Evolutionary conservation across 2,888 invertebrate genomes (phyloP).

Genomic region (Crepidodera aurea): DNA sequence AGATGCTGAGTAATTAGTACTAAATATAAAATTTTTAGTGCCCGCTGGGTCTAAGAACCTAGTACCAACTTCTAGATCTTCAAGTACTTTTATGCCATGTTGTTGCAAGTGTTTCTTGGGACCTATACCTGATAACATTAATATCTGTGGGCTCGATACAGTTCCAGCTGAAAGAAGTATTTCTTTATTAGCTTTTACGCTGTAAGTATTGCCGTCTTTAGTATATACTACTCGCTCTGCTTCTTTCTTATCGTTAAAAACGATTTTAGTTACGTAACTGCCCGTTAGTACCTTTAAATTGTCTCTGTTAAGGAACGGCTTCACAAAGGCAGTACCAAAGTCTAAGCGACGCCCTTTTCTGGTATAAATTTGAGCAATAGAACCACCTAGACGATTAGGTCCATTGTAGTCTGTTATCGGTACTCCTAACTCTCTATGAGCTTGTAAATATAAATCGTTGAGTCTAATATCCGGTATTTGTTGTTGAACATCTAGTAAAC

Average conservation of each 20-base stretch:
- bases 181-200: constrained; percentile 71
- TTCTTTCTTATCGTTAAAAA: too few relatives aligned
- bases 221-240: constrained; percentile 39
- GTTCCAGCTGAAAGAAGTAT: constrained; percentile 80
- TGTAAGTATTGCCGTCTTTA: constrained; percentile 65
- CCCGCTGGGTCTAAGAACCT: constrained; percentile 47
- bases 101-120: constrained; percentile 57
- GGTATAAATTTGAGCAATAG: not conserved
- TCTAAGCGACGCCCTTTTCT: not conserved
- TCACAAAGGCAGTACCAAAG: not conserved
- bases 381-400: not conserved
- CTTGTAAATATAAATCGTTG: not conserved
- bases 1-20: constrained; percentile 67
- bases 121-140: constrained; percentile 84
- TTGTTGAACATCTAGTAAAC: constrained; percentile 63
- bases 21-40: constrained; percentile 67
- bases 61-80: constrained; percentile 48
- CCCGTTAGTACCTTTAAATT: constrained; percentile 38
- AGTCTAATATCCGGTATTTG: not conserved
- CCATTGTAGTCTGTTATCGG: not conserved
- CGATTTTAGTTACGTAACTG: constrained; percentile 62
- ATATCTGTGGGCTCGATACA: constrained; percentile 81
- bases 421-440: not conserved
- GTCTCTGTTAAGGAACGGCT: not conserved
- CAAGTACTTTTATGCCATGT: constrained; percentile 42